A percentile compares a stretch with the other conserved stretches of the same genome.
Conservation (phyloP, 1,140 invertebrate genomes). For the Uloborus diversus region DNA sequence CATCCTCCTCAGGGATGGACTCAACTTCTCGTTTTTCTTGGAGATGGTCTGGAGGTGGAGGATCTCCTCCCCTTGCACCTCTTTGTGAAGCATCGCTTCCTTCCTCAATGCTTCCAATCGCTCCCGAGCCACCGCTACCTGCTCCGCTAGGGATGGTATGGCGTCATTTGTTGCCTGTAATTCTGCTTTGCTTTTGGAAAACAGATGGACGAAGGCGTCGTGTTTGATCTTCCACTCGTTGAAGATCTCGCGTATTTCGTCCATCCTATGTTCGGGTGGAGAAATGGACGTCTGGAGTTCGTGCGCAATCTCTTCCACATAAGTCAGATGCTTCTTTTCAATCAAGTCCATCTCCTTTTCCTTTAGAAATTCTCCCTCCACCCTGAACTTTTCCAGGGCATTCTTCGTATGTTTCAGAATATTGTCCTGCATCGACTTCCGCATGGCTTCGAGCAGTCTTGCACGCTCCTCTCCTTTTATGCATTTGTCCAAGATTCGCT, state of each 20-base stretch:
- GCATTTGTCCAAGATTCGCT: conserved; percentile 19
- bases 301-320: conserved; percentile 30
- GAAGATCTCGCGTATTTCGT: conserved; percentile 20
- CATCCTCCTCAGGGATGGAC: conserved; percentile 25
- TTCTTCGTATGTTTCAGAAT: conserved; percentile 11
- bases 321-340: conserved; percentile 9
- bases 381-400: conserved; percentile 2
- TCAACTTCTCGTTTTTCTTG: neutral
- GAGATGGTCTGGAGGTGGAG: neutral
- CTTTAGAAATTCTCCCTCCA: conserved; percentile 7
- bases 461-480: conserved; percentile 32
- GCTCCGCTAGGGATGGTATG: conserved; percentile 6
- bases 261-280: conserved; percentile 34
- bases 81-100: conserved; percentile 8
- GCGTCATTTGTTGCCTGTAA: neutral
- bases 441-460: neutral
- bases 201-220: neutral
- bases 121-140: neutral
- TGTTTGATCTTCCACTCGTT: conserved; percentile 29
- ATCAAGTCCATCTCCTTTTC: conserved; percentile 25
- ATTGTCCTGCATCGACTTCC: conserved; percentile 13
- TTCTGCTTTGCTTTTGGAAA: conserved; percentile 17
- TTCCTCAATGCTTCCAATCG: neutral
- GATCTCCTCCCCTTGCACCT: conserved; percentile 6
- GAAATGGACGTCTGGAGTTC: conserved; percentile 23